Percentiles rank a stretch among this genome's conserved stretches.
Evolutionary conservation across 2,113 vertebrate species (phyloP).

Genomic region (Gobio gobio): DNA sequence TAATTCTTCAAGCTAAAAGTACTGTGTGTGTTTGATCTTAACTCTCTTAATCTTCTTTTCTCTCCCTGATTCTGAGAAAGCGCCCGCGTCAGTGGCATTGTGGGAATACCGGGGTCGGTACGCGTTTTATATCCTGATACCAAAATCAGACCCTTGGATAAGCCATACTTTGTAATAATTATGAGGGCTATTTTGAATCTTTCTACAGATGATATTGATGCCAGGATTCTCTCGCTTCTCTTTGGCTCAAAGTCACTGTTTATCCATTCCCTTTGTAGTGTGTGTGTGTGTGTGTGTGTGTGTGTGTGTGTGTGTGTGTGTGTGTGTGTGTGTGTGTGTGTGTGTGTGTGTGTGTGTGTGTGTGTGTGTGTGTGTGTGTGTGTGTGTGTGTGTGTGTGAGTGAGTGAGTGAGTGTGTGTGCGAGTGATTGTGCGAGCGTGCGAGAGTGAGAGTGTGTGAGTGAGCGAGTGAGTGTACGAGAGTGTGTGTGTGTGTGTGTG

Average conservation of each 20-base stretch:
- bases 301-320: background rate
- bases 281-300: background rate
- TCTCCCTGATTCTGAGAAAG: background rate
- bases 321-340: background rate
- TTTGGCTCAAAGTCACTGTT: conserved; percentile 58
- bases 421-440: conserved; percentile 36
- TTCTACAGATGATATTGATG: conserved; percentile 31
- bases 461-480: background rate
- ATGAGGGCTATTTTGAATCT: conserved; percentile 63
- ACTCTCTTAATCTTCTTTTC: background rate
- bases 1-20: background rate
- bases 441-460: conserved; percentile 7
- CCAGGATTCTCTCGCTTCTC: conserved; percentile 57
- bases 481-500: no score
- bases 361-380: background rate
- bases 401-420: background rate
- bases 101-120: conserved; percentile 71
- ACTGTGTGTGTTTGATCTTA: background rate
- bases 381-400: background rate
- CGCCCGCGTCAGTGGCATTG: conserved; percentile 39
- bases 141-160: conserved; percentile 76
- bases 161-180: conserved; percentile 77
- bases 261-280: conserved; percentile 61
- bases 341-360: accelerated
- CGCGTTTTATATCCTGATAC: conserved; percentile 68